These are phyloP conservation scores for Lithophane semibrunnea DNA, from an alignment of 2,888 invertebrate genomes.

Conservation along the genomic window DNA sequence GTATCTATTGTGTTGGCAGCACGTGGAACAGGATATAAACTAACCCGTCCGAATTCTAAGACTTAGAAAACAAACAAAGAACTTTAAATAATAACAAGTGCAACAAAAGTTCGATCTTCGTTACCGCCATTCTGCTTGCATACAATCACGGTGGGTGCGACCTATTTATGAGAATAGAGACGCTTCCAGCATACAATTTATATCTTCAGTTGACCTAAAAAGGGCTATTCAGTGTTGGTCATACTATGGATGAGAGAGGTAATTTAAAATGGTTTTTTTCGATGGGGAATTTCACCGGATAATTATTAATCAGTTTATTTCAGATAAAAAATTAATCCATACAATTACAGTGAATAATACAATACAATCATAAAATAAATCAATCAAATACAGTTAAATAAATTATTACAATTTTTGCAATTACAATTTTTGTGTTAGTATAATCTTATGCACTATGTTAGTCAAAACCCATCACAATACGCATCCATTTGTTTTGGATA, in stretches of 20 bases:
- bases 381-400: too few species aligned
- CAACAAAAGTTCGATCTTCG: slow-evolving; percentile 43
- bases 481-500: too few species aligned
- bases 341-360: too few species aligned
- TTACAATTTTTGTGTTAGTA: too few species aligned
- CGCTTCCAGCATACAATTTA: slow-evolving; percentile 43
- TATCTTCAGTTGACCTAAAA: slow-evolving; percentile 55
- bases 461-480: too few species aligned
- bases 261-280: background rate
- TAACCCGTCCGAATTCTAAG: slow-evolving; percentile 2
- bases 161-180: slow-evolving; percentile 47
- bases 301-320: too few species aligned
- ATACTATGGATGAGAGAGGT: slow-evolving; percentile 3
- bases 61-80: slow-evolving; percentile 15
- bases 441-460: too few species aligned
- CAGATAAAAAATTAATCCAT: too few species aligned
- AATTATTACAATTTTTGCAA: too few species aligned
- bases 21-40: background rate
- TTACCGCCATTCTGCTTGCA: slow-evolving; percentile 30
- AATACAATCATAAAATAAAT: too few species aligned
- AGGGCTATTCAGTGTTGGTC: slow-evolving; percentile 37
- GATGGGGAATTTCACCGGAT: too few species aligned
- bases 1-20: background rate
- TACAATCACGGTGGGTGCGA: slow-evolving; percentile 48
- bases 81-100: slow-evolving; percentile 19